Evolutionary conservation across 2,113 vertebrate species (phyloP).

Genomic region (Emberiza fucata): DNA sequence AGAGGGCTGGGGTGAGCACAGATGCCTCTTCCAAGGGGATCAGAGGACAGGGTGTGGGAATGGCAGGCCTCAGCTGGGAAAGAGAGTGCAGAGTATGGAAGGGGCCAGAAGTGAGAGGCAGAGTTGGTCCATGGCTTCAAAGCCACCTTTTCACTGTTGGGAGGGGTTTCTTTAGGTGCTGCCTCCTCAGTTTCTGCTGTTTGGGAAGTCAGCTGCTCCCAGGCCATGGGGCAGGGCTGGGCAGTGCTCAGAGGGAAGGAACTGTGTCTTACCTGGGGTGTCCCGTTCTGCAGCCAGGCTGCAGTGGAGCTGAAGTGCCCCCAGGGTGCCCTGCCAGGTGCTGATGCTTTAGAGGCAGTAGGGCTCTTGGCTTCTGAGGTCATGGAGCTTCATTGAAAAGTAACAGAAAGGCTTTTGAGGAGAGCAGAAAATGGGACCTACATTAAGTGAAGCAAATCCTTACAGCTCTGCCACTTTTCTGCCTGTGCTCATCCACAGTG

Average conservation of each 20-base stretch:
- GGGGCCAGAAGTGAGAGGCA: not conserved
- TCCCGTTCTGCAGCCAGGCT: not conserved
- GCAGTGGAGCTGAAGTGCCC: not conserved
- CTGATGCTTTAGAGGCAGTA: not conserved
- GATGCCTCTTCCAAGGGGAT: not conserved
- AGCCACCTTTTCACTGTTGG: not conserved
- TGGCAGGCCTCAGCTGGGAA: not conserved
- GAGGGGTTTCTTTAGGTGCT: not conserved
- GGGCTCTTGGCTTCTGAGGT: not conserved
- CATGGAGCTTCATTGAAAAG: not conserved
- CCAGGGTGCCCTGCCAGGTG: not conserved
- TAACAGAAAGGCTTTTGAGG: not conserved
- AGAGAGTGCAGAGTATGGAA: not conserved
- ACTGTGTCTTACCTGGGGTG: not conserved
- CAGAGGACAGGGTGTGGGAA: not conserved
- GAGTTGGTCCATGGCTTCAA: not conserved
- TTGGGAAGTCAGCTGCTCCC: not conserved
- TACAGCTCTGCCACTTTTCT: not conserved
- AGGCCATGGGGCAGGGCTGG: not conserved
- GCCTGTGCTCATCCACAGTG: rapidly evolving
- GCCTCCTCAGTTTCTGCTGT: not conserved
- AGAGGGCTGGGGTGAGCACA: not conserved
- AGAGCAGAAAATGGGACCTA: not conserved
- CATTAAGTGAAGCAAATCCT: not conserved
- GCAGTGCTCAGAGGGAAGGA: not conserved